These are phyloP conservation scores for Acanthosepion esculentum DNA, from an alignment of 2,888 invertebrate species.

Conservation along the genomic window DNA sequence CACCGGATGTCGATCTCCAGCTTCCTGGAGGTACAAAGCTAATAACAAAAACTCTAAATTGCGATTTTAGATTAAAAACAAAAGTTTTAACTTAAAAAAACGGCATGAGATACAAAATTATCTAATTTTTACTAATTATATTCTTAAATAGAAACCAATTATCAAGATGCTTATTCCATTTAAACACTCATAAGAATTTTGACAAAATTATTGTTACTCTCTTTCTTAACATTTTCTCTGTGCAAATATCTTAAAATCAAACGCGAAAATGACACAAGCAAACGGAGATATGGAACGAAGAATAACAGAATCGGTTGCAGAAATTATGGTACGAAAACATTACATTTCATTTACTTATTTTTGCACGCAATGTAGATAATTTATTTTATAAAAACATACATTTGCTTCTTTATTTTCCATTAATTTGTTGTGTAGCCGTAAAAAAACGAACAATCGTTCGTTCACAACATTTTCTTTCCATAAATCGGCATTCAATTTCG, in stretches of 20 bases:
- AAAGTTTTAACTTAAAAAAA: neutral
- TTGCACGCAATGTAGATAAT: neutral
- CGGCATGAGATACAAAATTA: neutral
- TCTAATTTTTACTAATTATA: neutral
- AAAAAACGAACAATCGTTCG: neutral
- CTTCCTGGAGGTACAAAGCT: neutral
- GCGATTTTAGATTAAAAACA: neutral
- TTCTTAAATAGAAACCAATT: neutral
- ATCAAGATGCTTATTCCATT: neutral
- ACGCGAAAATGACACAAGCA: constrained; percentile 35
- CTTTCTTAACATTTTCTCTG: neutral
- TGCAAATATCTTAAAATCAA: neutral
- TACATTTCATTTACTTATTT: neutral
- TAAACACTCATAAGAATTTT: neutral
- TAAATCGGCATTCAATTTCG: no score
- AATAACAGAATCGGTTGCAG: constrained; percentile 52
- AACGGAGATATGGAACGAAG: constrained; percentile 49
- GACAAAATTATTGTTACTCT: neutral
- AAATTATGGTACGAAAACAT: constrained; percentile 52
- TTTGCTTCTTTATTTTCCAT: neutral
- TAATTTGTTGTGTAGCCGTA: neutral
- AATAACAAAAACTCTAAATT: neutral
- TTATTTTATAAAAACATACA: no score
- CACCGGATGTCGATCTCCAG: neutral
- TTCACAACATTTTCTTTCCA: neutral